A percentile compares a stretch with the other conserved stretches of the same genome.
phyloP scores from a whole-genome alignment of 2,113 vertebrate species.

The Uria lomvia region DNA sequence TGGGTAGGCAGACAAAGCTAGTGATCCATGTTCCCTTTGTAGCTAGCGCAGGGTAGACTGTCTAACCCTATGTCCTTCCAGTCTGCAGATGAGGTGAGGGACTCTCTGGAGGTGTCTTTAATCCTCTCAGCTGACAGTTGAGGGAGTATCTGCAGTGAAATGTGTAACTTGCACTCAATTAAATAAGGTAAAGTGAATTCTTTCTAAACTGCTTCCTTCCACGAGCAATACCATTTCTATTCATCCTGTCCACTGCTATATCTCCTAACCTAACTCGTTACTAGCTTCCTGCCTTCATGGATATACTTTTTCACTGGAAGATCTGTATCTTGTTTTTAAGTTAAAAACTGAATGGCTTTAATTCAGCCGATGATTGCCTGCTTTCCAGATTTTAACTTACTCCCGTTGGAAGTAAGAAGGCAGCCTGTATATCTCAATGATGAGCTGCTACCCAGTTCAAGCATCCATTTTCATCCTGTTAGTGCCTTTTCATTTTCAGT shows the following conservation, averaged over 20 bases:
- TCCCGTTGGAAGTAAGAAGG: not conserved
- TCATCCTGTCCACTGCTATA: not conserved
- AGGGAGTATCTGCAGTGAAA: not conserved
- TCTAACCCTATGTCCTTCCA: not conserved
- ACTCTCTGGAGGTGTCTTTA: not conserved
- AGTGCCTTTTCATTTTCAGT: not conserved
- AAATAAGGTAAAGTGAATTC: not conserved
- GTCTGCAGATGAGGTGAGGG: not conserved
- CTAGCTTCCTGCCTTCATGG: not conserved
- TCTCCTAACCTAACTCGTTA: not conserved
- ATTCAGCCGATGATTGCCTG: not conserved
- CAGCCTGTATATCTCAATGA: not conserved
- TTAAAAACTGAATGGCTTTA: not conserved
- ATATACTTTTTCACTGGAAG: not conserved
- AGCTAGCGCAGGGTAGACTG: not conserved
- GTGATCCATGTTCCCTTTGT: not conserved
- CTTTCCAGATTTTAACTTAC: not conserved
- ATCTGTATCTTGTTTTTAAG: not conserved
- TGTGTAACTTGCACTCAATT: not conserved
- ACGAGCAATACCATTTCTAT: not conserved
- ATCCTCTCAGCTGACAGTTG: not conserved
- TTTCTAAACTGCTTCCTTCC: not conserved
- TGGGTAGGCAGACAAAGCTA: not conserved
- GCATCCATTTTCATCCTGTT: not conserved
- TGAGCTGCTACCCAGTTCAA: not conserved